These are phyloP conservation scores for Climacteris rufus DNA, from an alignment of 2,113 vertebrate species.

Conservation along the genomic window DNA sequence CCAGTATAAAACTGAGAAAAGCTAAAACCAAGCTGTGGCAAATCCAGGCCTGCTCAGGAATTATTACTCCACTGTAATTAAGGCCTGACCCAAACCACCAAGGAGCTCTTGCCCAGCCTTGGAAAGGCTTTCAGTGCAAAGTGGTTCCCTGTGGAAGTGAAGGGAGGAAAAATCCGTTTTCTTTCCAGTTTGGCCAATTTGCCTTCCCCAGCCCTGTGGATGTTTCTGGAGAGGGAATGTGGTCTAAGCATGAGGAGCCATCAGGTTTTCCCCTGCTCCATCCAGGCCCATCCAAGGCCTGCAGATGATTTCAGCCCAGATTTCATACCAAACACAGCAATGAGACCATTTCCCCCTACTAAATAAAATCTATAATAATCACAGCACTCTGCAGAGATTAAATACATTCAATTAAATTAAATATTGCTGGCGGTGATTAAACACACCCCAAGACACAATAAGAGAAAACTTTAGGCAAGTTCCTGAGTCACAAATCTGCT, in stretches of 20 bases:
- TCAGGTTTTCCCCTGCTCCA: neutral
- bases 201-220: neutral
- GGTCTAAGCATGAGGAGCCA: neutral
- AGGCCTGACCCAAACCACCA: neutral
- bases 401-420: neutral
- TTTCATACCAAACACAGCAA: neutral
- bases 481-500: neutral
- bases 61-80: neutral
- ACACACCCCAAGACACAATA: neutral
- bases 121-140: neutral
- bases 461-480: neutral
- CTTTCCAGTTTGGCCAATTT: neutral
- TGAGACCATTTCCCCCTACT: neutral
- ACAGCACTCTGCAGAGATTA: neutral
- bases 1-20: neutral
- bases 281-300: neutral
- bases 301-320: neutral
- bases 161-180: neutral
- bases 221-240: neutral
- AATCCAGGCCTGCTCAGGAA: neutral
- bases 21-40: neutral
- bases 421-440: neutral
- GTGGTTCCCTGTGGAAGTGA: fast-evolving
- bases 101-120: neutral
- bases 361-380: neutral